These are phyloP conservation scores for Anhinga anhinga DNA, from an alignment of 2,113 vertebrate species.

Conservation along the genomic window DNA sequence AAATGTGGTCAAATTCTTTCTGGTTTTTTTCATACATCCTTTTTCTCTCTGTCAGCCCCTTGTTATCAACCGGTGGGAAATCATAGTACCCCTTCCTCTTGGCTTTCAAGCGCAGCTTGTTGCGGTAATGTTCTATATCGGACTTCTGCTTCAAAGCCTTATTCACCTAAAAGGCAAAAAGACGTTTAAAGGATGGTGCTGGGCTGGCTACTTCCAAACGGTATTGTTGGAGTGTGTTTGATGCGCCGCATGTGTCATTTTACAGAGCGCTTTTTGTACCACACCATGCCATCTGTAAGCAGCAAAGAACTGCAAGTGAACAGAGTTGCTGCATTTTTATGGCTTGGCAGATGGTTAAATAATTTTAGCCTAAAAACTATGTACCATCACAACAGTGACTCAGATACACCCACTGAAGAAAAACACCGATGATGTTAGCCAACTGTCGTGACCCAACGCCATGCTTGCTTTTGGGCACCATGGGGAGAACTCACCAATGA, in stretches of 20 bases:
- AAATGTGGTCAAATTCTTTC: slow-evolving; percentile 81
- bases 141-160: slow-evolving; percentile 98
- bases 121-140: slow-evolving; percentile 97
- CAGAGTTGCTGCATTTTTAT: slow-evolving; percentile 53
- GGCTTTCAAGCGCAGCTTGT: slow-evolving; percentile 96
- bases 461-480: background rate
- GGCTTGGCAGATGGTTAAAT: slow-evolving; percentile 62
- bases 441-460: background rate
- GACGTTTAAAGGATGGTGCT: background rate
- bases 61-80: slow-evolving; percentile 84
- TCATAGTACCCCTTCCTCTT: slow-evolving; percentile 97
- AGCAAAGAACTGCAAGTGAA: slow-evolving; percentile 50
- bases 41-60: slow-evolving; percentile 78
- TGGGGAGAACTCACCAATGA: rapidly evolving
- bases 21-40: slow-evolving; percentile 81
- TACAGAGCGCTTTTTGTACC: background rate
- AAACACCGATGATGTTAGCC: background rate
- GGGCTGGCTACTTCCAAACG: background rate
- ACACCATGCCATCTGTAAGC: slow-evolving; percentile 19
- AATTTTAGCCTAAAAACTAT: slow-evolving; percentile 49
- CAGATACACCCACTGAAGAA: slow-evolving; percentile 48
- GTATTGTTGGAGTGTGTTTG: background rate
- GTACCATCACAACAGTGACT: slow-evolving; percentile 48
- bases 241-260: background rate
- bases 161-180: slow-evolving; percentile 81